Percentiles rank a stretch among this genome's conserved stretches.
phyloP scores from a whole-genome alignment of 2,797 vertebrate genomes.

The Eremophila alpestris region DNA sequence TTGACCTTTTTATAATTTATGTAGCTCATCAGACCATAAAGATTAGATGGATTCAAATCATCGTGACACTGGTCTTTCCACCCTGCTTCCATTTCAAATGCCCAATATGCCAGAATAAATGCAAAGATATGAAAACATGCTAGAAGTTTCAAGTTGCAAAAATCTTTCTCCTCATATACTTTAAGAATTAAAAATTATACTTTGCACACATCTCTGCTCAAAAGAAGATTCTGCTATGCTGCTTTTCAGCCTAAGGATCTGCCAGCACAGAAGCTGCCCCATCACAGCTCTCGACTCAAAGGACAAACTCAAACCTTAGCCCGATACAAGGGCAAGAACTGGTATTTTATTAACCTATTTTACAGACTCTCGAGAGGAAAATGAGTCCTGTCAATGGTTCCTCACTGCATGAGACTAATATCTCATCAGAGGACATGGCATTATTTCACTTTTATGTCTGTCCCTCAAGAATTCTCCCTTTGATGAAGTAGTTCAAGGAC shows the following conservation, averaged over 20 bases:
- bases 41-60: not conserved
- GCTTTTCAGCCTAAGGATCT: not conserved
- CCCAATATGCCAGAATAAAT: not conserved
- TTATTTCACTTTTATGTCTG: slow-evolving; percentile 24
- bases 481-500: slow-evolving; percentile 59
- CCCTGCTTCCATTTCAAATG: not conserved
- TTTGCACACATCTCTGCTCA: not conserved
- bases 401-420: not conserved
- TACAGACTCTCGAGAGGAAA: slow-evolving; percentile 16
- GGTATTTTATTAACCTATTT: slow-evolving; percentile 60
- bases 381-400: not conserved
- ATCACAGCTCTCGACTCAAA: not conserved
- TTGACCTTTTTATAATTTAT: not conserved
- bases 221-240: not conserved
- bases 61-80: not conserved
- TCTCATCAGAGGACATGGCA: slow-evolving; percentile 24
- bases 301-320: not conserved
- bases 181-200: not conserved
- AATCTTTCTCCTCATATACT: not conserved
- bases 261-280: not conserved
- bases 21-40: not conserved
- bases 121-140: not conserved
- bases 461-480: slow-evolving; percentile 48
- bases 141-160: not conserved
- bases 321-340: slow-evolving; percentile 19